These are phyloP conservation scores for Agrochola litura DNA, from an alignment of 2,888 invertebrate genomes.

Conservation along the genomic window DNA sequence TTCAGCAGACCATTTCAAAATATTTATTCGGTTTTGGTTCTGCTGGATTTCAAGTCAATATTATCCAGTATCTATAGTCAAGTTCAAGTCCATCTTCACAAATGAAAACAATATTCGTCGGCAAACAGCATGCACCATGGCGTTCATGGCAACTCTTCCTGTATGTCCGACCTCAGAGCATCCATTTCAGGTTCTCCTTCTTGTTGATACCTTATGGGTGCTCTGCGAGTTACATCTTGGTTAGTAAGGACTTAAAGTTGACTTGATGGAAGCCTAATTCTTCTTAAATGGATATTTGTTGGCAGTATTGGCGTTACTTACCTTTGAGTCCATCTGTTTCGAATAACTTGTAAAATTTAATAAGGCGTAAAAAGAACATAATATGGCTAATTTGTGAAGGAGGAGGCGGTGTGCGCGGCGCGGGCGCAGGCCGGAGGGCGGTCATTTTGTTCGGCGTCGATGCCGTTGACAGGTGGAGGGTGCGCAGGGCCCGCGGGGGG, in stretches of 20 bases:
- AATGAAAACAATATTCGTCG: background rate
- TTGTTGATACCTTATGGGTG: background rate
- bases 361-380: slow-evolving; percentile 74
- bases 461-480: slow-evolving; percentile 80
- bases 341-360: slow-evolving; percentile 66
- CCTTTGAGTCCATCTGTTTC: background rate
- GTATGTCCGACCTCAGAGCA: background rate
- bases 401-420: slow-evolving; percentile 65
- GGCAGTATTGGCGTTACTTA: background rate
- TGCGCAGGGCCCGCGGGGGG: slow-evolving; percentile 73
- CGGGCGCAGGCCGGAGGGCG: slow-evolving; percentile 68
- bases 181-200: background rate
- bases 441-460: slow-evolving; percentile 72
- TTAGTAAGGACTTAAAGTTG: background rate
- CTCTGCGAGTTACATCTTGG: background rate
- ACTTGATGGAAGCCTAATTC: background rate
- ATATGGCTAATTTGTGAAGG: slow-evolving; percentile 75
- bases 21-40: background rate
- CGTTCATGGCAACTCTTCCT: background rate
- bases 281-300: slow-evolving; percentile 11
- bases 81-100: background rate
- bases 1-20: background rate
- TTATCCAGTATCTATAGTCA: background rate
- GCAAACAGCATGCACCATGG: background rate
- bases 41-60: background rate